phyloP scores from a whole-genome alignment of 2,113 vertebrate genomes.

The Blennius ocellaris region DNA sequence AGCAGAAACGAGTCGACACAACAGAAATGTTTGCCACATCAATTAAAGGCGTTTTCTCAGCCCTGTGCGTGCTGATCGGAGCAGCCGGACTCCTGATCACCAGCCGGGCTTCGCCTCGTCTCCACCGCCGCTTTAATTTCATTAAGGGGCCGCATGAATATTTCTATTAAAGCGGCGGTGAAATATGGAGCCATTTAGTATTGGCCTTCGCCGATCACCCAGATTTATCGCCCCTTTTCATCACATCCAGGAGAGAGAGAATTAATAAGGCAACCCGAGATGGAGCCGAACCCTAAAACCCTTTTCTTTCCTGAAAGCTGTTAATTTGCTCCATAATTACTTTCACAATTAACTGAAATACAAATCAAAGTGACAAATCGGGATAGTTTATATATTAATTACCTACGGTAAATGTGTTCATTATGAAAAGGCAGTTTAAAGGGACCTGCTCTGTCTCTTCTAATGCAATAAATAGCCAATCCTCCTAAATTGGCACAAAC shows the following conservation, averaged over 20 bases:
- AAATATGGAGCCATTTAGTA: conserved; percentile 99
- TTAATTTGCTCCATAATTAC: conserved; percentile 98
- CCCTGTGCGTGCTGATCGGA: conserved; percentile 27
- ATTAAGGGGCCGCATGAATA: conserved; percentile 97
- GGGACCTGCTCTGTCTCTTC: conserved; percentile 89
- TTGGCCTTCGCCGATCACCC: conserved; percentile 96
- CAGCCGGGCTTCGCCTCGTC: conserved; percentile 55
- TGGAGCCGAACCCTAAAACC: conserved; percentile 91
- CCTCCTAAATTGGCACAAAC: conserved; percentile 62
- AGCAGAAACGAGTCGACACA: not conserved
- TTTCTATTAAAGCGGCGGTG: conserved; percentile 99
- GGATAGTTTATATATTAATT: conserved; percentile 99
- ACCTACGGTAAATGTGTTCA: conserved; percentile 93
- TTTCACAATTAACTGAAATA: conserved; percentile 99
- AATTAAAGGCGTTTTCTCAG: conserved; percentile 24
- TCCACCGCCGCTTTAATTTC: conserved; percentile 94
- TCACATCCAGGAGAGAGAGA: conserved; percentile 95
- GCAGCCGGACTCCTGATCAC: conserved; percentile 32
- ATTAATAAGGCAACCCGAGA: conserved; percentile 94
- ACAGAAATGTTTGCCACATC: not conserved
- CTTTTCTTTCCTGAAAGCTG: conserved; percentile 95
- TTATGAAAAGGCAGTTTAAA: conserved; percentile 97
- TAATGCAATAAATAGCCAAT: conserved; percentile 88
- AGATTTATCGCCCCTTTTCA: conserved; percentile 99
- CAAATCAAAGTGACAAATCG: conserved; percentile 99